Conservation (phyloP, 2,113 vertebrate species). For the Phasianus colchicus region DNA sequence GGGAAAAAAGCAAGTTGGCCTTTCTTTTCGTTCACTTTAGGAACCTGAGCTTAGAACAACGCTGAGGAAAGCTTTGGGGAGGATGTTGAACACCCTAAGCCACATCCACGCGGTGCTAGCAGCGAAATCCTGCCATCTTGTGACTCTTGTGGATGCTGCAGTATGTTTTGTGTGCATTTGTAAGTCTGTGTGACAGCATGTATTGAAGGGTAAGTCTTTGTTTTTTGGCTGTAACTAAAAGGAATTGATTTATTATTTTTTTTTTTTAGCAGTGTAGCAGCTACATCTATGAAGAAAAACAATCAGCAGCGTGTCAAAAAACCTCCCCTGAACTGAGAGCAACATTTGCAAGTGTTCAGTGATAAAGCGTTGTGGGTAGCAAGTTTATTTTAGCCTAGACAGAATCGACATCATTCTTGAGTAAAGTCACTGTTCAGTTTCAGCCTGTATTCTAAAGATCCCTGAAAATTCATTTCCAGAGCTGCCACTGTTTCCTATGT, state of each 20-base stretch:
- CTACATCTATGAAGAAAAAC: background rate
- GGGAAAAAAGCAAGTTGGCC: background rate
- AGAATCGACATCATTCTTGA: background rate
- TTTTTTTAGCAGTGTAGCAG: background rate
- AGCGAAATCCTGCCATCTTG: background rate
- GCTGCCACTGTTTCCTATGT: background rate
- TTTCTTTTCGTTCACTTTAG: background rate
- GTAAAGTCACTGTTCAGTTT: background rate
- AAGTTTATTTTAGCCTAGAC: background rate
- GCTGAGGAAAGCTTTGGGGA: background rate
- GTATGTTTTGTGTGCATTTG: background rate
- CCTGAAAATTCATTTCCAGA: background rate
- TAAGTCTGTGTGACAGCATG: background rate
- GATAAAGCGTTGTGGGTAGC: background rate
- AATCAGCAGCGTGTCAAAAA: background rate
- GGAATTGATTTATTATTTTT: background rate
- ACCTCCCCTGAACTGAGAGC: too few relatives aligned
- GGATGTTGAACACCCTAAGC: rapidly evolving
- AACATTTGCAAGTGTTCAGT: background rate
- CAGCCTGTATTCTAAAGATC: background rate
- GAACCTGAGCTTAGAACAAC: rapidly evolving
- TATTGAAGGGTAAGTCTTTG: background rate
- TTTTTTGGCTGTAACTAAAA: background rate
- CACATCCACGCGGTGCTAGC: rapidly evolving
- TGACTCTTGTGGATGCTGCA: background rate